Conservation (phyloP, 2,113 vertebrate genomes). For the Pionites leucogaster region DNA sequence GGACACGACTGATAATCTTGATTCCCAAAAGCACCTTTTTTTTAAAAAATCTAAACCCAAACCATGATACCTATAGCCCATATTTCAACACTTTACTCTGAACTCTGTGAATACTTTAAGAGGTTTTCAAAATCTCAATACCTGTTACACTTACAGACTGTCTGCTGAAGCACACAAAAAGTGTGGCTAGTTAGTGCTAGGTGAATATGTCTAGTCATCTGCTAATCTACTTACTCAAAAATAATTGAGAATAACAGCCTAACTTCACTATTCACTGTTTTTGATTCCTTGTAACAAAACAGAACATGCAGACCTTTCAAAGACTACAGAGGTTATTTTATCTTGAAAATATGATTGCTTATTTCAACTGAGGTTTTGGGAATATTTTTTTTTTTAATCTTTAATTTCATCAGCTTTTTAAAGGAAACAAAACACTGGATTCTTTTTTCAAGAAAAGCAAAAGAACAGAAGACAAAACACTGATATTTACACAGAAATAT, state of each 20-base stretch:
- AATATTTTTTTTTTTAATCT: not conserved
- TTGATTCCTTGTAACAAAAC: not conserved
- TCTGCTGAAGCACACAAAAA: not conserved
- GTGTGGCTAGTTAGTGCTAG: not conserved
- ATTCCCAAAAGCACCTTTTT: rapidly evolving
- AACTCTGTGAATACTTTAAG: not conserved
- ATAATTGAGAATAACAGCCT: not conserved
- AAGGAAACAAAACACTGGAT: not conserved
- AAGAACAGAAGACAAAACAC: not conserved
- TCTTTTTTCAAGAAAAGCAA: not conserved
- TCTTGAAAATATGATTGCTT: not conserved
- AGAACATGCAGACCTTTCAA: not conserved
- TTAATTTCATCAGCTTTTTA: not conserved
- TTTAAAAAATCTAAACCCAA: not conserved
- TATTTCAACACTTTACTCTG: not conserved
- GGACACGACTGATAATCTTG: not conserved
- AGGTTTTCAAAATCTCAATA: not conserved
- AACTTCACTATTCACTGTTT: not conserved
- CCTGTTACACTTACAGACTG: not conserved
- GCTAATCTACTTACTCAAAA: not conserved
- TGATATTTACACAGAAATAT: not conserved
- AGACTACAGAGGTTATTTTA: not conserved
- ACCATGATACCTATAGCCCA: not conserved
- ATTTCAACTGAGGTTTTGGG: not conserved
- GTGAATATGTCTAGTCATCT: not conserved